Conservation (phyloP, 2,797 vertebrate species). For the Gephyroberyx darwinii region DNA sequence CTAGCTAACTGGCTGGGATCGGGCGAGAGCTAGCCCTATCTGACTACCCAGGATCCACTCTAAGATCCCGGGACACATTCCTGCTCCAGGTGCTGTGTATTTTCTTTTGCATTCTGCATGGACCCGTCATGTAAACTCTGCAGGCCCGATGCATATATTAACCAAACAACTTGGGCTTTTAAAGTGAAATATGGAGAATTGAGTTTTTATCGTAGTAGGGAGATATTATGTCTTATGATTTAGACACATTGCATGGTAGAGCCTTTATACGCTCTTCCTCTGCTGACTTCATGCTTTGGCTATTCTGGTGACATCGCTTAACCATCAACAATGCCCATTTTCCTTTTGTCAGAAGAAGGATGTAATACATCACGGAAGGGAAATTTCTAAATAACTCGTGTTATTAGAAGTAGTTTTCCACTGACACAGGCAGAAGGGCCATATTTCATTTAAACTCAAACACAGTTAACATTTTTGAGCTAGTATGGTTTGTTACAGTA, state of each 20-base stretch:
- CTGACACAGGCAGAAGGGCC: background rate
- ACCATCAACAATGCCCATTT: slow-evolving; percentile 15
- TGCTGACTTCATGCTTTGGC: background rate
- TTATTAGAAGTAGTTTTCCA: slow-evolving; percentile 7
- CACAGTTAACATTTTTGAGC: slow-evolving; percentile 14
- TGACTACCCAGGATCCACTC: slow-evolving; percentile 30
- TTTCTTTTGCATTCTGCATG: slow-evolving; percentile 70
- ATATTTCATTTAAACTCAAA: slow-evolving; percentile 22
- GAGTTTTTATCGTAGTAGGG: background rate
- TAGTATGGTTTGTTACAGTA: slow-evolving; percentile 31
- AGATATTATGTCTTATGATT: background rate
- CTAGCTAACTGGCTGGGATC: background rate
- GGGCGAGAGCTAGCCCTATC: slow-evolving; percentile 1
- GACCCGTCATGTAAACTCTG: slow-evolving; percentile 57
- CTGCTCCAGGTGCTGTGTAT: slow-evolving; percentile 75
- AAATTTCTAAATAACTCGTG: background rate
- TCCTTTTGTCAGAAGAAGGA: slow-evolving; percentile 1
- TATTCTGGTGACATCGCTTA: slow-evolving; percentile 4
- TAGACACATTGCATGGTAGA: background rate
- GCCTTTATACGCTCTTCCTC: too few relatives aligned
- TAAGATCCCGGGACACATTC: slow-evolving; percentile 61
- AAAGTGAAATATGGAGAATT: slow-evolving; percentile 12
- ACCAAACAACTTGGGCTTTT: slow-evolving; percentile 28
- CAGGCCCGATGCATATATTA: slow-evolving; percentile 57
- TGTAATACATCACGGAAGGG: background rate